These are phyloP conservation scores for Salvator merianae DNA, from an alignment of 2,113 vertebrate genomes.

Conservation along the genomic window DNA sequence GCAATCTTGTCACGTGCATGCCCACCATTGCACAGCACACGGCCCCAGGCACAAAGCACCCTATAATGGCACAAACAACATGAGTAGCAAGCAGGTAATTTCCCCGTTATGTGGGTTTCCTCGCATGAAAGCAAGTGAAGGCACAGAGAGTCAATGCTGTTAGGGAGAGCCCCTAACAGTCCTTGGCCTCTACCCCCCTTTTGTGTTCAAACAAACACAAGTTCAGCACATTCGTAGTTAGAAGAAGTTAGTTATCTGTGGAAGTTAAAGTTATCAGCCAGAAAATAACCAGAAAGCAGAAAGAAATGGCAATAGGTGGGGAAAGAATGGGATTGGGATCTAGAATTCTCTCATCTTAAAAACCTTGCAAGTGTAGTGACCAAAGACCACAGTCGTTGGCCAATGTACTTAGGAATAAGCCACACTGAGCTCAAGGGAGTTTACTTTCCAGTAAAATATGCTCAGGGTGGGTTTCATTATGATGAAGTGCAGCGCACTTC, in stretches of 20 bases:
- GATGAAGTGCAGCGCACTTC: neutral
- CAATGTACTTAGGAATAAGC: neutral
- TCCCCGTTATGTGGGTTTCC: no score
- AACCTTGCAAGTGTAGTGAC: neutral
- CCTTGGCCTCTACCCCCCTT: no score
- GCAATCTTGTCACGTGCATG: no score
- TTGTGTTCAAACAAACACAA: no score
- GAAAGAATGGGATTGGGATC: neutral
- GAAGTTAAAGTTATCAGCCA: conserved; percentile 41
- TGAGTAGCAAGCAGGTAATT: no score
- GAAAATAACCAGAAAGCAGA: conserved; percentile 2
- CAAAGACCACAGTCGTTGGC: neutral
- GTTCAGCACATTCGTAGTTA: neutral
- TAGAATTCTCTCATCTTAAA: conserved; percentile 29
- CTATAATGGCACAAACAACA: no score
- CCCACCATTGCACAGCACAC: no score
- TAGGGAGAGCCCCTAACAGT: no score
- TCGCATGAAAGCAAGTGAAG: no score
- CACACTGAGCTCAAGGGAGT: neutral
- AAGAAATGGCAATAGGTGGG: neutral
- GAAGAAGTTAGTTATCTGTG: conserved; percentile 35
- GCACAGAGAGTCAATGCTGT: no score
- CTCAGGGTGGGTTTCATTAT: neutral
- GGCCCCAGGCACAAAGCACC: no score
- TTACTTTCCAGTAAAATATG: neutral